These are phyloP conservation scores for Hippocampus barbouri DNA, from an alignment of 2,113 vertebrate genomes.

Conservation along the genomic window DNA sequence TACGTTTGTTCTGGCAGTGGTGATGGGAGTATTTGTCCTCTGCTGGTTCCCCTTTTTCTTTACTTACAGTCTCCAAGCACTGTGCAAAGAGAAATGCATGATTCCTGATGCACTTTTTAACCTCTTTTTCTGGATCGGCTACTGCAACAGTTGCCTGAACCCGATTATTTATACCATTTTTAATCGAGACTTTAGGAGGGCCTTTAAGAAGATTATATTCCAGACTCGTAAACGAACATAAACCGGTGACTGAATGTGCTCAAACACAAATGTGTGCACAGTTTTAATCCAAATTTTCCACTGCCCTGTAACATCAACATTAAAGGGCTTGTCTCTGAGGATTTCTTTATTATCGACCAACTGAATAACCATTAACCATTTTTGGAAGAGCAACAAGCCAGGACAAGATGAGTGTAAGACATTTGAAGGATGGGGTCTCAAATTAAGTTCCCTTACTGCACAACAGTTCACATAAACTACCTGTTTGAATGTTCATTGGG, in stretches of 20 bases:
- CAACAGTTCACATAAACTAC: slow-evolving; percentile 4
- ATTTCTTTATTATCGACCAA: slow-evolving; percentile 40
- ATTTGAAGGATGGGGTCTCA: slow-evolving; percentile 1
- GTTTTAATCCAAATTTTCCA: slow-evolving; percentile 35
- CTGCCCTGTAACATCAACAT: slow-evolving; percentile 55
- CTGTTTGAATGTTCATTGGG: slow-evolving; percentile 31
- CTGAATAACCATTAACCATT: slow-evolving; percentile 9
- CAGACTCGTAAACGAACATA: slow-evolving; percentile 46
- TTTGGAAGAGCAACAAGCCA: not conserved
- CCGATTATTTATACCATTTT: slow-evolving; percentile 76
- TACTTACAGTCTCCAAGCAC: slow-evolving; percentile 80
- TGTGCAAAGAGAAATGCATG: slow-evolving; percentile 75
- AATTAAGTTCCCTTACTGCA: slow-evolving; percentile 7
- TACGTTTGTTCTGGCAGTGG: slow-evolving; percentile 80
- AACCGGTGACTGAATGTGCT: slow-evolving; percentile 11
- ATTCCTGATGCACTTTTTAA: slow-evolving; percentile 83
- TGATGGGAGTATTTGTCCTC: slow-evolving; percentile 82
- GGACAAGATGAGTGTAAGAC: not conserved
- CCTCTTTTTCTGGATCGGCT: slow-evolving; percentile 87
- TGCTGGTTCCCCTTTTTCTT: slow-evolving; percentile 91
- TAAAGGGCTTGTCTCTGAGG: slow-evolving; percentile 55
- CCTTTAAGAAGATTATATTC: slow-evolving; percentile 78
- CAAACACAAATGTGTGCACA: not conserved
- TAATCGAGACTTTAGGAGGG: slow-evolving; percentile 81
- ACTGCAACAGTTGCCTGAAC: slow-evolving; percentile 75